A percentile compares a stretch with the other conserved stretches of the same genome.
Conservation (phyloP, 2,888 invertebrate genomes). For the Platypus cylindrus region DNA sequence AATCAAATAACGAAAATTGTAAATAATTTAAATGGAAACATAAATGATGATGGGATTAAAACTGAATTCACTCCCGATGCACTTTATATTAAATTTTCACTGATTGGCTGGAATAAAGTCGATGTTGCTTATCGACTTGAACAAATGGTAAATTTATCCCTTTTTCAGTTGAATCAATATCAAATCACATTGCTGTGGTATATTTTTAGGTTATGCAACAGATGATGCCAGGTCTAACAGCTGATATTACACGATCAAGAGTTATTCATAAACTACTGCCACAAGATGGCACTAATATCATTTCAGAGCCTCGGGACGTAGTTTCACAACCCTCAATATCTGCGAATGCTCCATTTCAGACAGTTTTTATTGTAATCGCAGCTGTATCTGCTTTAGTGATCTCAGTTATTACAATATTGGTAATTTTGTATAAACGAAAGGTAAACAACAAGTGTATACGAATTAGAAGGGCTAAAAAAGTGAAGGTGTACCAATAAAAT, state of each 20-base stretch:
- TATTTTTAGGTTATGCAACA: conserved; percentile 36
- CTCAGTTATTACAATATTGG: conserved; percentile 59
- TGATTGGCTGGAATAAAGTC: conserved; percentile 60
- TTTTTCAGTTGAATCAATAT: no score
- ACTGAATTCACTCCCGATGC: conserved; percentile 41
- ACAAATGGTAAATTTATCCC: conserved; percentile 45
- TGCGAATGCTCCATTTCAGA: conserved; percentile 59
- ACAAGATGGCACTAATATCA: conserved; percentile 32
- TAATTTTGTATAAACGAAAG: conserved; percentile 60
- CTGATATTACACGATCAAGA: conserved; percentile 51
- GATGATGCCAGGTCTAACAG: conserved; percentile 39
- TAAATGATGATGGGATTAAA: conserved; percentile 38
- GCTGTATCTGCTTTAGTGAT: conserved; percentile 70
- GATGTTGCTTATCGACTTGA: conserved; percentile 70
- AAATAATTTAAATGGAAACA: conserved; percentile 34
- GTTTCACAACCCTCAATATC: conserved; percentile 54
- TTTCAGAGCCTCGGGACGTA: conserved; percentile 53
- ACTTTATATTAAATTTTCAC: conserved; percentile 45
- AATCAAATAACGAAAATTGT: conserved; percentile 37
- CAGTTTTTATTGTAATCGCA: conserved; percentile 63
- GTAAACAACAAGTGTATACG: conserved; percentile 22
- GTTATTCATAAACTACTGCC: conserved; percentile 43
- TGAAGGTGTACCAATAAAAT: neutral
- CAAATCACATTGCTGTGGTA: conserved; percentile 3
- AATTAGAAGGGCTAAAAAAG: neutral